A percentile compares a stretch with the other conserved stretches of the same genome.
Conservation (phyloP, 2,797 vertebrate species). For the Acridotheres tristis region DNA sequence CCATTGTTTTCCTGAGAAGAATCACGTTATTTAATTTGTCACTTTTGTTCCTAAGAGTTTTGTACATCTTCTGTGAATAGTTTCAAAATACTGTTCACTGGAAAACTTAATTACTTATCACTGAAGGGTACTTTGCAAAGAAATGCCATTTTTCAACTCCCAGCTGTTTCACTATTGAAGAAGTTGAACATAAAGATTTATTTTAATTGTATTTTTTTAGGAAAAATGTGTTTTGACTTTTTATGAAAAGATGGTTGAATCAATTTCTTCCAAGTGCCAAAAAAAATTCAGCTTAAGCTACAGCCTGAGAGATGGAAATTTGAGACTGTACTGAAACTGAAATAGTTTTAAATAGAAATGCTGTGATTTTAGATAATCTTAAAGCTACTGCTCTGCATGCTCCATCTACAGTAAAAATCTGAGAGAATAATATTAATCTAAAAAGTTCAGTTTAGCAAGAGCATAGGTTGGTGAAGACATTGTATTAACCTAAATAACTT, state of each 20-base stretch:
- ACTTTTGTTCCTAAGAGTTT: neutral
- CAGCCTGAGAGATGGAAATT: neutral
- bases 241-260: neutral
- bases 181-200: neutral
- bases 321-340: neutral
- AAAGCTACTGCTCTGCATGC: neutral
- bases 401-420: neutral
- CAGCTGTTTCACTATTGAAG: neutral
- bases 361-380: neutral
- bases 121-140: neutral
- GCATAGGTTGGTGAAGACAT: neutral
- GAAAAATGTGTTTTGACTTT: constrained; percentile 5
- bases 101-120: neutral
- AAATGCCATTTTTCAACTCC: neutral
- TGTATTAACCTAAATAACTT: neutral
- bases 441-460: neutral
- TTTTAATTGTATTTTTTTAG: neutral
- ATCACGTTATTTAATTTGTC: neutral
- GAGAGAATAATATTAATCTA: neutral
- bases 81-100: neutral
- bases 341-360: neutral
- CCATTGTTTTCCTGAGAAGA: neutral
- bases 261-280: neutral
- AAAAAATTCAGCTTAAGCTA: neutral
- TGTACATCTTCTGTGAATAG: neutral